Evolutionary conservation across 2,113 vertebrate species (phyloP), one percentile per base, ranked within the genome.

Genomic region (Takifugu flavidus): DNA sequence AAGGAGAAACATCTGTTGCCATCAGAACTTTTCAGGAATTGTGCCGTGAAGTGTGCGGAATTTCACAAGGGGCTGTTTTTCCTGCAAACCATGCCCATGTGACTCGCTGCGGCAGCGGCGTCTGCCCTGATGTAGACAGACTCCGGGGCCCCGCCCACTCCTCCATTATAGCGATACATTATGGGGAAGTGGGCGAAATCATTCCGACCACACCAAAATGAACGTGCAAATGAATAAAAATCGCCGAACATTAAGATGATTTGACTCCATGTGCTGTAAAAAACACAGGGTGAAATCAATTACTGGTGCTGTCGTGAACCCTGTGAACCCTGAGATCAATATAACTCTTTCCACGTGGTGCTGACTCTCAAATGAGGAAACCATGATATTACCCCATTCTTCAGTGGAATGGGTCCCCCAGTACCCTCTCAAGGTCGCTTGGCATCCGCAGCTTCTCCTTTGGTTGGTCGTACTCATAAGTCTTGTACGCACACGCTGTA

Each of bases 331-430:
- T 43, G 29, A 77, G 76, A 88, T 86, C 71, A 79, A 82, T 82
- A 67, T 27, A 56, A 51, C 56, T 51, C 70, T 82, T 73, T 70
- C 27, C 58, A 61, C 70, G 73, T 67, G 58, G n/a, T 54, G 72
- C 63, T 67, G 68, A 75, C 65, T 71, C 7, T 56, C 70, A 66
- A 74, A 80, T 79, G 75, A 70, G 64, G 67, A 70, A 69, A 72
- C 55, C 27, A 62, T 55, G 46, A 70, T 81, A 81, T 71, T 49
- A 70, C 64, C 47, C 74, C 50, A 77, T 84, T 82, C 74, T 72
- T 85, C 72, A 77, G 62, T 62, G 53, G 31, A 77, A 83, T 73
- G 70, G 39, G 59, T 63, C 68, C 59, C 43, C 2, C 5, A 49
- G 56, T 51, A 49, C 28, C 44, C 65, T 62, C 60, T 75, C 72